These are phyloP conservation scores for Megaptera novaeangliae DNA, from an alignment of 2,113 vertebrate genomes.

Conservation along the genomic window DNA sequence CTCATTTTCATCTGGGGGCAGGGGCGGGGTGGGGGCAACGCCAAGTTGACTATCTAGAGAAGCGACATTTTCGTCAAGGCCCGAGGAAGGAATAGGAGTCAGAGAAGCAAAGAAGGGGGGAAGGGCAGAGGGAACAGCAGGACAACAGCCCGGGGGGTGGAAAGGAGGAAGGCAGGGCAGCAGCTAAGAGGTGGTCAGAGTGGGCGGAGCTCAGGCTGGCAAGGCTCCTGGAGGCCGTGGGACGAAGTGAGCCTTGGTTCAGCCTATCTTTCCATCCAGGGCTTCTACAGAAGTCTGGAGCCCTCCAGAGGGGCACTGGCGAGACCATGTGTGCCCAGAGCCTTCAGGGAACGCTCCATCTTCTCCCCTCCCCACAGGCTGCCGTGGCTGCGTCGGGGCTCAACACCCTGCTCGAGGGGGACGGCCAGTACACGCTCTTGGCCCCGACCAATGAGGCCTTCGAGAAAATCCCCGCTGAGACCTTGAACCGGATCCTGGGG, in stretches of 20 bases:
- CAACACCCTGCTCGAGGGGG: constrained; percentile 84
- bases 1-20: not conserved
- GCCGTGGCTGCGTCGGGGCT: constrained; percentile 93
- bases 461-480: constrained; percentile 92
- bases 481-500: constrained; percentile 91
- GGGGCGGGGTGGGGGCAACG: too few species aligned
- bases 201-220: not conserved
- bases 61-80: not conserved
- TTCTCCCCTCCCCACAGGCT: constrained; percentile 79
- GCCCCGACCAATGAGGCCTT: constrained; percentile 98
- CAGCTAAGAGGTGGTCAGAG: not conserved
- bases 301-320: not conserved
- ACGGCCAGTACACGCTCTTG: constrained; percentile 93
- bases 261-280: not conserved
- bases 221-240: rapidly evolving
- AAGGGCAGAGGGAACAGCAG: not conserved
- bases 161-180: rapidly evolving
- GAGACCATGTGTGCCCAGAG: not conserved
- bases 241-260: rapidly evolving
- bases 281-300: not conserved
- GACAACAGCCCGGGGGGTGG: not conserved
- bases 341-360: rapidly evolving
- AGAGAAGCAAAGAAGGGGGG: not conserved
- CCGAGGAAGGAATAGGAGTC: not conserved
- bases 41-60: not conserved